Base-by-base conservation (phyloP, 2,797 vertebrate species). In the Centropyge bicolor region DNA sequence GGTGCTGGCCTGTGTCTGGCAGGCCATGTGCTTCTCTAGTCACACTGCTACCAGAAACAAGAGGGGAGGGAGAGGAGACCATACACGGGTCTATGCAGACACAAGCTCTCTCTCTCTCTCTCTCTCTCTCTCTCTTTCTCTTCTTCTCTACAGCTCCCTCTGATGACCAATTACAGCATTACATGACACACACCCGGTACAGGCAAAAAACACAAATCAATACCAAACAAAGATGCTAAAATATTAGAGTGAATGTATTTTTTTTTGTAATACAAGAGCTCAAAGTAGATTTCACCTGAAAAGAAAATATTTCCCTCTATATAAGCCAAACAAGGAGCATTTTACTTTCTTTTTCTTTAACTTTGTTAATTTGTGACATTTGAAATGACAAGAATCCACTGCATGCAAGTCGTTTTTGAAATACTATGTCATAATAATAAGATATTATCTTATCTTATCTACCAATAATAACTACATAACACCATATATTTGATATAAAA, bases 1-100 rank as follows among this genome's bases (percentile, higher is more conserved):
- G 65, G 43, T 70, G 13, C 57, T 43, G 65, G 48, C 49, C 31
- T 76, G 79, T 72, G 5, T 65, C 1, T 49, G 16, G 8, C 40
- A 51, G 66, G 76, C 81, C 84, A 86, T 83, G 84, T 91, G 87
- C 81, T 70, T 68, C 67, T 74, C 7, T 27, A 56, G 86, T 89
- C 80, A 83, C 84, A 86, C 77, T 71, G 75, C 84, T 20, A 43
- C 56, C 68, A 80, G 51, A 36, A 62, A 20, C 67, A 55, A 63
- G 67, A 20, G 7, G 69, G 80, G 76, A 51, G 72, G 77, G 82
- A 78, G 70, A 13, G n/a, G 19, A 48, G 27, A 64, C 24, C 62
- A 54, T 13, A 7, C 45, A 72, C 5, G 36, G 51, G n/a, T 31
- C 64, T 22, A 22, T 54, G 66, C 10, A 31, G 8, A 73, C 54